A percentile compares a stretch with the other conserved stretches of the same genome.
Evolutionary conservation across 2,888 invertebrate genomes (phyloP).

Genomic region (Rhagonycha fulva): DNA sequence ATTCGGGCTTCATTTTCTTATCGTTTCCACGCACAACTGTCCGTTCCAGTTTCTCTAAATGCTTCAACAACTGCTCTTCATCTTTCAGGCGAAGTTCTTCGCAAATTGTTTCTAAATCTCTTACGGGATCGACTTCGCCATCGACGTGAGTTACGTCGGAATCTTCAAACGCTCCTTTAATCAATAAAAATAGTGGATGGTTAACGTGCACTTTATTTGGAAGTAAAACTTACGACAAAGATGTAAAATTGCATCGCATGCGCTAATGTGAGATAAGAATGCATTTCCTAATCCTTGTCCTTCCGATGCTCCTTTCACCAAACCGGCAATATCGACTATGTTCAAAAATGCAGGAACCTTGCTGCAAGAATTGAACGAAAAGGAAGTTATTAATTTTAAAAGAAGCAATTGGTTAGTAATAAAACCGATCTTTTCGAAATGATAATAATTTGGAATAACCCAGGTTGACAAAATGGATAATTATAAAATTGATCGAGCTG

Average conservation of each 20-base stretch:
- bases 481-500: not conserved
- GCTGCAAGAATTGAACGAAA: slow-evolving; percentile 62
- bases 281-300: slow-evolving; percentile 98
- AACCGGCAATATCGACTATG: slow-evolving; percentile 97
- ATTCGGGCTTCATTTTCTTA: slow-evolving; percentile 95
- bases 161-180: slow-evolving; percentile 91
- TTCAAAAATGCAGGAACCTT: slow-evolving; percentile 98
- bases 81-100: slow-evolving; percentile 96
- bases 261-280: slow-evolving; percentile 97
- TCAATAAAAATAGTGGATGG: not conserved
- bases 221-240: slow-evolving; percentile 79
- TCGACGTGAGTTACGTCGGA: slow-evolving; percentile 98
- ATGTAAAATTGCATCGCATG: slow-evolving; percentile 98
- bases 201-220: not conserved
- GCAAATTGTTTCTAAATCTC: slow-evolving; percentile 95
- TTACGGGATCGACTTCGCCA: slow-evolving; percentile 95
- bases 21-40: slow-evolving; percentile 83
- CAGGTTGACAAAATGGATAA: not conserved
- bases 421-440: not conserved
- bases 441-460: not conserved
- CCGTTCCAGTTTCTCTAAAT: slow-evolving; percentile 86
- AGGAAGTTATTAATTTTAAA: not conserved
- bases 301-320: slow-evolving; percentile 97
- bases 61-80: slow-evolving; percentile 81
- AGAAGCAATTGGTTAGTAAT: not conserved